These are phyloP conservation scores for Herpetotheres cachinnans DNA, from an alignment of 2,113 vertebrate genomes.

Conservation along the genomic window DNA sequence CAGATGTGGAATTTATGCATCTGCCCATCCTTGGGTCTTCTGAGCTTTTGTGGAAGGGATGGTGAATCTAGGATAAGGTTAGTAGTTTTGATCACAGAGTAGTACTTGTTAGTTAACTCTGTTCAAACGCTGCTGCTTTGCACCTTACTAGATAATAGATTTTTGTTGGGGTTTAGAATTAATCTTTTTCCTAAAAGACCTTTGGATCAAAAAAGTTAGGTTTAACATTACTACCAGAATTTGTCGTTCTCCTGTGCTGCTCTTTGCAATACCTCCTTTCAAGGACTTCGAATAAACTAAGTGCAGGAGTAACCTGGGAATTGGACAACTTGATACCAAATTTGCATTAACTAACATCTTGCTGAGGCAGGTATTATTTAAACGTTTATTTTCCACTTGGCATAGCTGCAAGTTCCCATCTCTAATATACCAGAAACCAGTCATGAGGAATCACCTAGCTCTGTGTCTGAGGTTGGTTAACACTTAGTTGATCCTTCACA, in stretches of 20 bases:
- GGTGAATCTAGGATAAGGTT: neutral
- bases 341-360: neutral
- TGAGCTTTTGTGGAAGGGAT: neutral
- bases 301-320: neutral
- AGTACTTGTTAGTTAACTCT: neutral
- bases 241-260: neutral
- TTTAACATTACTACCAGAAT: neutral
- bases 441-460: neutral
- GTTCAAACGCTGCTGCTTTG: neutral
- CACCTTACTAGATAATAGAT: neutral
- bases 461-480: neutral
- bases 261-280: neutral
- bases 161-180: neutral
- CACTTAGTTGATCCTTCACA: neutral
- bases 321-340: neutral
- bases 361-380: neutral
- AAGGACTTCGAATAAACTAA: neutral
- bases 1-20: neutral
- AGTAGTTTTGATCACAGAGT: neutral
- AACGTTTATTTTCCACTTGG: neutral
- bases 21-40: neutral
- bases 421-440: neutral
- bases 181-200: neutral
- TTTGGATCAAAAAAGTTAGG: neutral
- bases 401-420: neutral